These are phyloP conservation scores for Pachypsylla venusta DNA, from an alignment of 1,140 invertebrate species.

Conservation along the genomic window DNA sequence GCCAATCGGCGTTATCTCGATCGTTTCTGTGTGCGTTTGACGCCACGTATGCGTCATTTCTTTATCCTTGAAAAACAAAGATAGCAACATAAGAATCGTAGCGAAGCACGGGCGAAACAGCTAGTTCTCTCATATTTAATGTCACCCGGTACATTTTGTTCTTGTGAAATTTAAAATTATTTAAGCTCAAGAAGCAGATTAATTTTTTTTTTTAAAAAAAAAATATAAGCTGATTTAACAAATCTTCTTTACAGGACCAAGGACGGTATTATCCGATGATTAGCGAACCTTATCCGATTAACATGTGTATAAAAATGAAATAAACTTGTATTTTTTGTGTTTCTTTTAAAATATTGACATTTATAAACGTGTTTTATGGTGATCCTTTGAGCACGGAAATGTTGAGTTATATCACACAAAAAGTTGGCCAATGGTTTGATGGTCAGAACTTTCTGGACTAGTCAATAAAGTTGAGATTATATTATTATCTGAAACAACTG, in stretches of 20 bases:
- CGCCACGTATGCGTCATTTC: too few relatives aligned
- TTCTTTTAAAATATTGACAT: background rate
- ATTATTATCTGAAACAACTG: too few relatives aligned
- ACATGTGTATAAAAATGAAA: background rate
- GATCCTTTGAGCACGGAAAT: background rate
- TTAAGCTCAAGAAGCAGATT: slow-evolving; percentile 8
- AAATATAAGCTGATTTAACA: background rate
- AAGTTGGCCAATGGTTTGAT: too few relatives aligned
- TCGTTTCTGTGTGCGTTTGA: too few relatives aligned
- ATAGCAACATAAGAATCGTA: too few relatives aligned
- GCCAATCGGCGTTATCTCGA: too few relatives aligned
- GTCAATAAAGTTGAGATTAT: too few relatives aligned
- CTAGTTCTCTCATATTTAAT: too few relatives aligned
- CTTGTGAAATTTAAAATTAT: slow-evolving; percentile 4
- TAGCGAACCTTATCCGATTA: slow-evolving; percentile 9
- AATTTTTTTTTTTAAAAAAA: slow-evolving; percentile 2
- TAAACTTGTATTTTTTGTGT: background rate
- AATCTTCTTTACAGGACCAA: slow-evolving; percentile 9
- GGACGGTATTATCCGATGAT: slow-evolving; percentile 1
- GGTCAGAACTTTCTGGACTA: too few relatives aligned
- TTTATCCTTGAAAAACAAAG: too few relatives aligned
- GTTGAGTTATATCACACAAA: background rate
- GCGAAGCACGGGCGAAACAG: too few relatives aligned
- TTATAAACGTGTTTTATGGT: slow-evolving; percentile 9
- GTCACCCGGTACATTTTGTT: too few relatives aligned